These are phyloP conservation scores for Holothuria glaberrima DNA, from an alignment of 35 echinoderm and acorn worm genomes.

Conservation along the genomic window DNA sequence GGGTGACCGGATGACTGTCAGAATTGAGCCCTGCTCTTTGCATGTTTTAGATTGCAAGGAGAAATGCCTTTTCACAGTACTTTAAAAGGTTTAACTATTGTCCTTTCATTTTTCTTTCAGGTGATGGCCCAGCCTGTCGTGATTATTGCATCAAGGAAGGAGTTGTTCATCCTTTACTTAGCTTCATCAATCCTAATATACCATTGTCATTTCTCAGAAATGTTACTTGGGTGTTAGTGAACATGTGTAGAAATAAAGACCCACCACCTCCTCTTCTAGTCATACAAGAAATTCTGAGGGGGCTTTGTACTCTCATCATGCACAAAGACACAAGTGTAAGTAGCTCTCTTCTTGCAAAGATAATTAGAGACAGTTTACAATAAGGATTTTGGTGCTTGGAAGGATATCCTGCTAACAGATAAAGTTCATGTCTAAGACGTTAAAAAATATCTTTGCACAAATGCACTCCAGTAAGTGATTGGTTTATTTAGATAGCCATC, in stretches of 20 bases:
- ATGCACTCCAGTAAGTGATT: too few species aligned
- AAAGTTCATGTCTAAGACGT: neutral
- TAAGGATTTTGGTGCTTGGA: neutral
- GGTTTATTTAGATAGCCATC: too few species aligned
- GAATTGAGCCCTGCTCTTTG: too few species aligned
- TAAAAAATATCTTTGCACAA: too few species aligned
- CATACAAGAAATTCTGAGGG: slow-evolving; percentile 81
- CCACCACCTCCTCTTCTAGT: slow-evolving; percentile 82
- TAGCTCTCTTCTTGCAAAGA: neutral
- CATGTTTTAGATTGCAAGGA: too few species aligned
- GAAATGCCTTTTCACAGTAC: too few species aligned
- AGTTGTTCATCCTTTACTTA: slow-evolving; percentile 88
- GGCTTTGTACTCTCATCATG: slow-evolving; percentile 83
- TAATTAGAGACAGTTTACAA: neutral
- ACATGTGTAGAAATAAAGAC: slow-evolving; percentile 95
- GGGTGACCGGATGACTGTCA: too few species aligned
- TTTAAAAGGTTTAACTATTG: neutral
- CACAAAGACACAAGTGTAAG: slow-evolving; percentile 98
- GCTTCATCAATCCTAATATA: slow-evolving; percentile 95
- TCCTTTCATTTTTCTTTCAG: slow-evolving; percentile 37
- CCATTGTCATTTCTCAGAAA: slow-evolving; percentile 97
- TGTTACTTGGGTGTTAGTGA: slow-evolving; percentile 98
- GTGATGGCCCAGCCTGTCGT: slow-evolving; percentile 95
- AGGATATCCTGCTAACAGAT: neutral
- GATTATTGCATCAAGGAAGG: slow-evolving; percentile 92